Conservation (phyloP, 2,888 invertebrate species). For the Melikaiella ostensackeni region DNA sequence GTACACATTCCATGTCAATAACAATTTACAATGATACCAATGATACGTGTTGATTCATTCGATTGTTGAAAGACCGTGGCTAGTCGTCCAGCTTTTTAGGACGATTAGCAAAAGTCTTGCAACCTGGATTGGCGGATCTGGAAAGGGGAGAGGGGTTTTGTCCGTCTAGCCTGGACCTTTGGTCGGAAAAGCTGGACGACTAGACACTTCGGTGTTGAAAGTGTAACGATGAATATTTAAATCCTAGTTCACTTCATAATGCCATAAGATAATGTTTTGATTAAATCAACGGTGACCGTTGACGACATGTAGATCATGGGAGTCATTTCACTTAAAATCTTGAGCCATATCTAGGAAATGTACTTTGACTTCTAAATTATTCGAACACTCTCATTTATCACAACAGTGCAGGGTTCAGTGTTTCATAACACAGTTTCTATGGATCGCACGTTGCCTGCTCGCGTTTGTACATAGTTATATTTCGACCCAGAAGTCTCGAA, state of each 20-base stretch:
- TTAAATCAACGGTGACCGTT: background rate
- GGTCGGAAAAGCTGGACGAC: too few relatives aligned
- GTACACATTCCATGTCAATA: background rate
- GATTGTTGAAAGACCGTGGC: too few relatives aligned
- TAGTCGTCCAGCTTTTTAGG: too few relatives aligned
- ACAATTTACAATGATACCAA: background rate
- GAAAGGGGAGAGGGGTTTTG: too few relatives aligned
- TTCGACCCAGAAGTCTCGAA: background rate
- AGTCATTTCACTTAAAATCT: background rate
- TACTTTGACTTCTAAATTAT: background rate
- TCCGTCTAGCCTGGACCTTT: too few relatives aligned
- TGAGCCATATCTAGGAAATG: background rate
- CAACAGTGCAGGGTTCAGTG: background rate
- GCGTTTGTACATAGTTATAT: background rate
- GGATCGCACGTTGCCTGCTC: background rate
- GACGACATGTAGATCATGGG: background rate
- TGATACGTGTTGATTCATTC: background rate
- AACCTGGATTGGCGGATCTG: too few relatives aligned
- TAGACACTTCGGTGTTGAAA: background rate
- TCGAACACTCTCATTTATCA: background rate
- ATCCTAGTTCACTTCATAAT: background rate
- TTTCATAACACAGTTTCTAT: background rate
- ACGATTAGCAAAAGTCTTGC: too few relatives aligned
- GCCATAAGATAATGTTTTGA: background rate
- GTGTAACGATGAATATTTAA: background rate